Conservation (phyloP, 2,113 vertebrate species). For the Oryzias curvinotus region DNA sequence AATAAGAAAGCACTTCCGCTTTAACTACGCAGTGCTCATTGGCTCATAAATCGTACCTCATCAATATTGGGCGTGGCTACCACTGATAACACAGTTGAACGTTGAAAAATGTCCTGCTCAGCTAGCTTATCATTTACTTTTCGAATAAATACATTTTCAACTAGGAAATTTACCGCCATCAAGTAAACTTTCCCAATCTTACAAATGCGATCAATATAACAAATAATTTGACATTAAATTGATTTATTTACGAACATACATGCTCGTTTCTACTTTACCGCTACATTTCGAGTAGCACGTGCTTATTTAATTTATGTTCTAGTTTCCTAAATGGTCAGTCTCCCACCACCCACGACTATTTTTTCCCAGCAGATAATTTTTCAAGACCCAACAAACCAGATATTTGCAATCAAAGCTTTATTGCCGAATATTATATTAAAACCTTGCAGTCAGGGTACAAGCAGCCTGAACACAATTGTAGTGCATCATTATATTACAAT, state of each 20-base stretch:
- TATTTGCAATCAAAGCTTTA: slow-evolving; percentile 75
- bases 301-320: too few relatives aligned
- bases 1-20: slow-evolving; percentile 46
- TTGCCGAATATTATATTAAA: slow-evolving; percentile 78
- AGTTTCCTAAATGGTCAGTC: too few relatives aligned
- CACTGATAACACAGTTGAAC: slow-evolving; percentile 26
- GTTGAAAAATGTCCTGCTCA: neutral
- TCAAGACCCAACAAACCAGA: neutral
- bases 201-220: too few relatives aligned
- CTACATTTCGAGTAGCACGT: neutral
- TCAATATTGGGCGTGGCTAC: slow-evolving; percentile 6
- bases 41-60: slow-evolving; percentile 13
- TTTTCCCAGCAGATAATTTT: neutral
- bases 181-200: too few relatives aligned
- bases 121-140: too few relatives aligned
- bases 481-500: slow-evolving; percentile 79
- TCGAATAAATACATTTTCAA: too few relatives aligned
- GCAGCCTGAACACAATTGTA: slow-evolving; percentile 74
- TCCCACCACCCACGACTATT: neutral
- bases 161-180: too few relatives aligned
- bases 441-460: slow-evolving; percentile 71
- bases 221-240: neutral
- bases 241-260: neutral
- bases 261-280: neutral
- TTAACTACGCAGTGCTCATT: slow-evolving; percentile 47